Evolutionary conservation across 2,113 vertebrate species (phyloP).

Genomic region (Danionella cerebrum): DNA sequence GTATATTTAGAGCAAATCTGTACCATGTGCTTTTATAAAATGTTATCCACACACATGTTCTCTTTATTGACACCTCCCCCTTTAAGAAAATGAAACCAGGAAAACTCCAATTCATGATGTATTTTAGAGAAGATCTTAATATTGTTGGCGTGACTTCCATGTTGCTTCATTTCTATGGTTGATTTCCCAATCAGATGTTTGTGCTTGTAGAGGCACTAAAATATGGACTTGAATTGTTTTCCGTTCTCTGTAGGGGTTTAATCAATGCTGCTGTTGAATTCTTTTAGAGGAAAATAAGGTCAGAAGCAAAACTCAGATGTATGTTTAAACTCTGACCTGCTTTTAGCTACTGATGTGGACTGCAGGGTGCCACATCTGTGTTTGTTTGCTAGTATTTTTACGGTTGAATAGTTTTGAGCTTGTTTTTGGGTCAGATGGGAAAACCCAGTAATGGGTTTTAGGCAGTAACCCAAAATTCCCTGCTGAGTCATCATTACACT

Average conservation of each 20-base stretch:
- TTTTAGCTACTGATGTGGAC: neutral
- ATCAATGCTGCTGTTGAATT: neutral
- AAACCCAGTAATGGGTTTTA: neutral
- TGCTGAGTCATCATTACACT: neutral
- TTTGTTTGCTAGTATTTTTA: neutral
- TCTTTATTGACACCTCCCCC: no score
- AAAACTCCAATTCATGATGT: no score
- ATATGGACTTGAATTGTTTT: no score
- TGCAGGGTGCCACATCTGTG: neutral
- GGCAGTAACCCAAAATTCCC: neutral
- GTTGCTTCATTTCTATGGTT: no score
- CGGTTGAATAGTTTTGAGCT: neutral
- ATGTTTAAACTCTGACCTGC: neutral
- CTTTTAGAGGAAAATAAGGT: neutral
- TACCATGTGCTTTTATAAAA: no score
- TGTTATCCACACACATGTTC: no score
- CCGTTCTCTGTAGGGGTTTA: neutral
- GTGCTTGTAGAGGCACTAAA: no score
- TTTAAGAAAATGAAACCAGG: no score
- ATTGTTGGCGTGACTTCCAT: no score
- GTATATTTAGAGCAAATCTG: no score
- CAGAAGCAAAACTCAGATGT: slow-evolving; percentile 7
- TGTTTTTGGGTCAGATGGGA: neutral
- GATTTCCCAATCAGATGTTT: no score
- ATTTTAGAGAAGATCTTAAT: no score